phyloP scores from a whole-genome alignment of 2,888 invertebrate genomes.

The Carabus problematicus region DNA sequence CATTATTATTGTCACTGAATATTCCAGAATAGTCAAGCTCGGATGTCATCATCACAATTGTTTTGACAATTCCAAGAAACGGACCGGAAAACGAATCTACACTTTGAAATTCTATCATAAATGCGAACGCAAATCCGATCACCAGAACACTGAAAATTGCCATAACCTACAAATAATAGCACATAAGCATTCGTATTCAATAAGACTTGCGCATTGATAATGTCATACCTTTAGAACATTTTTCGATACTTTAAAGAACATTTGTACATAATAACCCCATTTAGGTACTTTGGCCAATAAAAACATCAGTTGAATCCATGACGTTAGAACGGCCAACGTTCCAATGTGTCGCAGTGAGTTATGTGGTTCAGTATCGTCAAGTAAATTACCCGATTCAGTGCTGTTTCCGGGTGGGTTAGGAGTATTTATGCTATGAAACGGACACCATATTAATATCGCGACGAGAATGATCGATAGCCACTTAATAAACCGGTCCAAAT shows the following conservation, averaged over 20 bases:
- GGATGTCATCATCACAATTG: conserved; percentile 68
- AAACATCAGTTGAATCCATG: conserved; percentile 67
- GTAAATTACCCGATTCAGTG: too few species aligned
- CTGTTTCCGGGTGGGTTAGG: too few species aligned
- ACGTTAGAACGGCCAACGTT: conserved; percentile 62
- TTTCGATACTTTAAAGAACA: conserved; percentile 67
- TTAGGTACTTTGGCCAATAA: conserved; percentile 65
- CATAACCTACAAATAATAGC: conserved; percentile 60
- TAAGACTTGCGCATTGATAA: background rate
- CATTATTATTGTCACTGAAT: conserved; percentile 60
- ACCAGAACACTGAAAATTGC: conserved; percentile 60
- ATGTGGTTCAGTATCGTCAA: too few species aligned
- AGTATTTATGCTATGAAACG: too few species aligned
- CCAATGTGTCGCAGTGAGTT: conserved; percentile 61
- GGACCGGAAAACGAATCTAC: conserved; percentile 63
- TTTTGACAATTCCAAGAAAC: conserved; percentile 64
- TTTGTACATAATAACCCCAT: conserved; percentile 67
- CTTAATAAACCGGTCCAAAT: conserved; percentile 66
- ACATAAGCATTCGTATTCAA: conserved; percentile 1
- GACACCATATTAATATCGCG: conserved; percentile 55
- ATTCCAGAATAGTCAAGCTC: conserved; percentile 65
- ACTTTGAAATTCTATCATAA: conserved; percentile 65
- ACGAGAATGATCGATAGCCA: conserved; percentile 61
- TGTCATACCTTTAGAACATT: conserved; percentile 63
- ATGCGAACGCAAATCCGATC: conserved; percentile 65